Base-by-base conservation (phyloP, 2,113 vertebrate genomes). In the Oryzias curvinotus region DNA sequence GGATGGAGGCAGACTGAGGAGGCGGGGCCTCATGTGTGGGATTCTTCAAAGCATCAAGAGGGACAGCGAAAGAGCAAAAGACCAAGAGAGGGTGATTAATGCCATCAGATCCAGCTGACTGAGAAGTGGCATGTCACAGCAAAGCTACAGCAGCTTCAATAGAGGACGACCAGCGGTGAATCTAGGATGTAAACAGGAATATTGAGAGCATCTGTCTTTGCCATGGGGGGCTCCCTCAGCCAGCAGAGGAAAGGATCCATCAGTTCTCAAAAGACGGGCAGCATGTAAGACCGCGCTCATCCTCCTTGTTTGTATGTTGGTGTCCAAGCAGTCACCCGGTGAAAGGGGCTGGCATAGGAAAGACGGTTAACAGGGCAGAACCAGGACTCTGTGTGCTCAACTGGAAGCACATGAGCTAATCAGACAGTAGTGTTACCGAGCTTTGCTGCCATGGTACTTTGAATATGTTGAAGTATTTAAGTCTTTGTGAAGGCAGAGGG, bases 161-260 rank as follows among this genome's bases (percentile, higher is more conserved):
- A n/a, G 45, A 76, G 51, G 66, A 77, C 75, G 80, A 13, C 54
- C 43, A 75, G 73, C 73, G 78, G 73, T 82, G 83, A 84, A 85
- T 46, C 58, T 57, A 4, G 25, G 26, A 23, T 56, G 49, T 28
- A 36, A 18, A 72, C 25, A 15, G n/a, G 47, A 4, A 46, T 28
- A 26, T 5, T 17, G 58, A 18, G 25, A 74, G 59, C 68, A 63
- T 77, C 75, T 3, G 67, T 82, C 79, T 68, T 69, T 71, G 73
- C 75, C 77, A 90, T 90, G 90, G 89, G 89, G 72, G 85, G 86
- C 77, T 89, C 91, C 53, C 73, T 91, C 53, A 91, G 83, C 77
- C 86, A 87, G 46, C 64, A 79, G 57, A 80, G 80, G 79, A 90
- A 83, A 67, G 75, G 65, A 57, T 84, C 68, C n/a, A 57, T 73